Evolutionary conservation across 2,888 invertebrate genomes (phyloP), one percentile per base, ranked within the genome.

Genomic region (Dolomedes plantarius): DNA sequence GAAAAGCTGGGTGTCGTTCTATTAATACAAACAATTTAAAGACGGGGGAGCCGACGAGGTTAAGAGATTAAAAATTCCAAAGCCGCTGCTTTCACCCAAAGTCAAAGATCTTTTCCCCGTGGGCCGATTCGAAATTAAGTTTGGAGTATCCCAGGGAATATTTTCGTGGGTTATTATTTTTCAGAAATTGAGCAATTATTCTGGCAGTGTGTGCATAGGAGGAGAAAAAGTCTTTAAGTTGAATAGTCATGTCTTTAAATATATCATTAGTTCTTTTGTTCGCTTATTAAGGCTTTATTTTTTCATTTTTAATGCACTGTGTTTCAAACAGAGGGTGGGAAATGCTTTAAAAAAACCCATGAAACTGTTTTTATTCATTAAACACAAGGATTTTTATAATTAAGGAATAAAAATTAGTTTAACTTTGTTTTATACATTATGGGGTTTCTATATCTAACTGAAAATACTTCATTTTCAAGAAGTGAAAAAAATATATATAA

Each of bases 1-100:
- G 68, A 13, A 31, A 28, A 39, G 83, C 41, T 74, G 77, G 46
- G 32, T 77, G 83, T 76, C 62, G 50, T 73, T 56, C 77, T 62
- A 85, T 85, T 78, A 85, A 85, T 72, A 72, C 83, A 85, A 85
- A 85, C 77, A 85, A 73, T 68, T 50, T 56, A 32, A 27, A 29
- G 41, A 28, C 77, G 56, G 82, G 77, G 73, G 19, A 39, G 77
- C 77, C 83, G 72, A 28, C 23, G 41, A 77, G 83, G 83, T 85
- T 78, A 29, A 13, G 83, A 82, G 77, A 77, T 77, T 77, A 73
- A 83, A 85, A 85, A 77, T 77, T 73, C 73, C 76, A 41, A 73
- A 67, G 64, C 67, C 32, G 46, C 50, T 50, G 56, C 74, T 68
- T 68, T 76, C 56, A 64, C 64, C 56, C 64, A 64, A 69, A 82